These are phyloP conservation scores for Brachionus rotundiformis DNA, from an alignment of 1,140 invertebrate genomes.

Conservation along the genomic window DNA sequence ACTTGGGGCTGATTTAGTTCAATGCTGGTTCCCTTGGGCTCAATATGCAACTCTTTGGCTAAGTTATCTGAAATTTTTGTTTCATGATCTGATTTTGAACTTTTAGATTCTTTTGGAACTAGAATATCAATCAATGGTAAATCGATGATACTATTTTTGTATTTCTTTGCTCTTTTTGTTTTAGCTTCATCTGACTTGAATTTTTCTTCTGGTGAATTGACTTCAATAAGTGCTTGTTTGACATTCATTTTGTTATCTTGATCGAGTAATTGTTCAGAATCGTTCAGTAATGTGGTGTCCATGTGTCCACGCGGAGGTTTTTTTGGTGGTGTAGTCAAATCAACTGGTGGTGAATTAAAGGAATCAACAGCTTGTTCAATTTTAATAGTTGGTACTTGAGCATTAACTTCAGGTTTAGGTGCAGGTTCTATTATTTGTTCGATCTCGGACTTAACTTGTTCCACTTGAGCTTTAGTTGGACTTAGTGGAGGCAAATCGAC, in stretches of 20 bases:
- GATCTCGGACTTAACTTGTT: constrained; percentile 10
- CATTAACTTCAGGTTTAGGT: not conserved
- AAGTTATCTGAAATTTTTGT: not conserved
- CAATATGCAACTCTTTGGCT: not conserved
- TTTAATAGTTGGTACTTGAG: not conserved
- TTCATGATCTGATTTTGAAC: not conserved
- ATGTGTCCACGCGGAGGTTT: constrained; percentile 23
- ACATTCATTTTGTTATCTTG: constrained; percentile 16
- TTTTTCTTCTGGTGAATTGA: not conserved
- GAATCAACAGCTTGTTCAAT: not conserved
- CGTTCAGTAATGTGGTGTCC: not conserved
- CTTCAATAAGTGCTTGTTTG: constrained; percentile 24
- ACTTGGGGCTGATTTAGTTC: constrained; percentile 27
- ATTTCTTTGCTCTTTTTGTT: constrained; percentile 8
- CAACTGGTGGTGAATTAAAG: not conserved
- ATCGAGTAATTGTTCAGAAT: not conserved
- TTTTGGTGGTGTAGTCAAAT: constrained; percentile 11
- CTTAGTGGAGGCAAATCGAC: not conserved
- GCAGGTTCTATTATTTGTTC: constrained; percentile 14
- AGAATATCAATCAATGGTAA: constrained; percentile 42
- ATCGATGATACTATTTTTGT: constrained; percentile 26
- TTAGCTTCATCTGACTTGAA: not conserved
- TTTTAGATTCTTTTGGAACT: constrained; percentile 46
- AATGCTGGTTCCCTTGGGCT: constrained; percentile 19
- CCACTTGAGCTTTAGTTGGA: not conserved